A percentile compares a stretch with the other conserved stretches of the same genome.
Evolutionary conservation across 2,797 vertebrate species (phyloP).

Genomic region (Aeoliscus strigatus): DNA sequence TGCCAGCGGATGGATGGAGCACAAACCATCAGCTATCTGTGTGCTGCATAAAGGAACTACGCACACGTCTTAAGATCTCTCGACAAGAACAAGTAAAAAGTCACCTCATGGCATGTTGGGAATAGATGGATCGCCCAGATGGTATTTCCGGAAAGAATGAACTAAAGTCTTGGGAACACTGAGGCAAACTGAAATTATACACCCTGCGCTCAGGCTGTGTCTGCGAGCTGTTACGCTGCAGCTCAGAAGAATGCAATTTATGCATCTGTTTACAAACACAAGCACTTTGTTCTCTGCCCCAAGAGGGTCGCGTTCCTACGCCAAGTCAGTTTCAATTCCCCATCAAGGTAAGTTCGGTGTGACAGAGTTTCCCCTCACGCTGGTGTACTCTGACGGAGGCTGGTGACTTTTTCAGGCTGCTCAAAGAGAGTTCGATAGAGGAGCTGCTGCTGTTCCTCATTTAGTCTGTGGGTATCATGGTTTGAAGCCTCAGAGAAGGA

Average conservation of each 20-base stretch:
- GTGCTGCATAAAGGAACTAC: constrained; percentile 18
- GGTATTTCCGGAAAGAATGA: constrained; percentile 70
- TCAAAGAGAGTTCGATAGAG: constrained; percentile 49
- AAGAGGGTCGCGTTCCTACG: constrained; percentile 52
- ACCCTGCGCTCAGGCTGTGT: constrained; percentile 33
- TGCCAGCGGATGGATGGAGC: constrained; percentile 26
- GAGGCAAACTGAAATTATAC: constrained; percentile 58
- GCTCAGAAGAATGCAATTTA: constrained; percentile 58
- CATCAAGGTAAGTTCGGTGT: constrained; percentile 56
- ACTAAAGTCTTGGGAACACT: constrained; percentile 53
- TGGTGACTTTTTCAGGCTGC: constrained; percentile 48
- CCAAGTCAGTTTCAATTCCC: constrained; percentile 55
- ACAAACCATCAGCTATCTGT: constrained; percentile 27
- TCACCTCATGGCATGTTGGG: constrained; percentile 39
- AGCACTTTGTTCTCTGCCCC: constrained; percentile 62
- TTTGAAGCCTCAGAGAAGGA: too few relatives aligned
- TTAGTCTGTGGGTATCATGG: constrained; percentile 33
- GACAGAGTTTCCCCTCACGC: constrained; percentile 48
- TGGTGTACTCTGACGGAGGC: constrained; percentile 31
- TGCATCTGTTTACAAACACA: constrained; percentile 69
- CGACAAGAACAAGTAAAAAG: constrained; percentile 39
- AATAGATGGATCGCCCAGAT: constrained; percentile 42
- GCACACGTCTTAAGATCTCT: constrained; percentile 28
- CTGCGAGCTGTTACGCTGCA: constrained; percentile 48
- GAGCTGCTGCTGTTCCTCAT: constrained; percentile 45